Evolutionary conservation across 2,113 vertebrate species (phyloP), one percentile per base, ranked within the genome.

Genomic region (Oncorhynchus mykiss): DNA sequence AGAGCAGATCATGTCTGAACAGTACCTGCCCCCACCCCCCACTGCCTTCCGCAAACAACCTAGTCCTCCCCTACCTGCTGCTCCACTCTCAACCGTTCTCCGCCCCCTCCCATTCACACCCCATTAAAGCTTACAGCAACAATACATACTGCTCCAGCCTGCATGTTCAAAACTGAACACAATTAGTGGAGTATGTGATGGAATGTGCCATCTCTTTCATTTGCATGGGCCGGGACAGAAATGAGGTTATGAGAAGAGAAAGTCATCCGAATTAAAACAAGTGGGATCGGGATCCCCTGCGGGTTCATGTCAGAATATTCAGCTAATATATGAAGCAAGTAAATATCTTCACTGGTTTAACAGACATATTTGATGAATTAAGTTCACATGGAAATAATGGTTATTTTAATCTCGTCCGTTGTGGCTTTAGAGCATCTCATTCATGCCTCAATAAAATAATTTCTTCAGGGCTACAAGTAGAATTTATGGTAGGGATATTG

Each of bases 1-100:
- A 24, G 68, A 70, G 73, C 85, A 82, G 68, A 49, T 73, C 85
- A 82, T 83, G 88, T 81, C 82, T 75, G 76, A 82, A 85, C 82
- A 77, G 69, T 68, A 73, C 6, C 51, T 29, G 45, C 20, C 71
- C 60, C 5, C 29, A 45, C 73, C 57, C 48, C 67, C 25, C 59
- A 9, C 72, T 64, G 31, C 76, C 25, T 59, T 62, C 57, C 48
- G n/a, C 68, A 48, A 67, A 24, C 45, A 11, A 34, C 45, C 13
- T 18, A 49, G 49, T 48, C 67, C 72, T 20, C 29, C 67, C 12
- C 51, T 72, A 69, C 45, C 68, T 18, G 2, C 18, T 2, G 31
- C 0, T 14, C 25, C 7, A 57, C 25, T 59, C 16, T 24, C 12
- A 16, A 13, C 67, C 25, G 6, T 34, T 69, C 67, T n/a, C 11